Conservation (phyloP, 1,140 invertebrate species). For the Geopemphigus sp. region DNA sequence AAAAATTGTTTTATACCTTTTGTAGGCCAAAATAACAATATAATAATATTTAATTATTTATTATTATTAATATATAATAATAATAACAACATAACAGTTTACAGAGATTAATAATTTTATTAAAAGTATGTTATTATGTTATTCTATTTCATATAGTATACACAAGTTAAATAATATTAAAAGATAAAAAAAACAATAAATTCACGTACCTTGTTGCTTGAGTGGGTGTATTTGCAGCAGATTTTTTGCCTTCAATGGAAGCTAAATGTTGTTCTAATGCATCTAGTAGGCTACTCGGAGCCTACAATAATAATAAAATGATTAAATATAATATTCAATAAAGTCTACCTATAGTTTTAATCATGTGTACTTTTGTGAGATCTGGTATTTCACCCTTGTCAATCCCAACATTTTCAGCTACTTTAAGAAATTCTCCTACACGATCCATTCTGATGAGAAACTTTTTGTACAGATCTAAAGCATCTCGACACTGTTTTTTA, state of each 20-base stretch:
- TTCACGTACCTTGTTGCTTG: constrained; percentile 71
- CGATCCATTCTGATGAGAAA: constrained; percentile 98
- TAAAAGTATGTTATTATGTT: not conserved
- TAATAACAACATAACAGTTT: not conserved
- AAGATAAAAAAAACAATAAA: not conserved
- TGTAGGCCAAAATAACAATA: too few species aligned
- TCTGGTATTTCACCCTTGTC: constrained; percentile 99
- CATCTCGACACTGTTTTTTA: constrained; percentile 96
- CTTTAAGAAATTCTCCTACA: constrained; percentile 97
- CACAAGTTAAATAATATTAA: not conserved
- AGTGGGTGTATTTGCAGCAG: constrained; percentile 79
- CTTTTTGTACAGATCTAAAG: constrained; percentile 97
- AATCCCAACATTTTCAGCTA: constrained; percentile 96
- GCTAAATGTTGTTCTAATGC: constrained; percentile 95
- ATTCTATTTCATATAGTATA: not conserved
- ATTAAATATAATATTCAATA: too few species aligned
- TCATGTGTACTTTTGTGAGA: constrained; percentile 76
- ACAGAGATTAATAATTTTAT: not conserved
- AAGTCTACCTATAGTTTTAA: not conserved
- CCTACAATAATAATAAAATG: constrained; percentile 58
- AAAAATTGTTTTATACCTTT: too few species aligned
- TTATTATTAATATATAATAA: not conserved
- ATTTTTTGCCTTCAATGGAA: constrained; percentile 89
- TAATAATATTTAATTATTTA: too few species aligned
- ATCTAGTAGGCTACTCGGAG: constrained; percentile 96